Base-by-base conservation (phyloP, 2,113 vertebrate genomes). In the Oostethus manadensis region DNA sequence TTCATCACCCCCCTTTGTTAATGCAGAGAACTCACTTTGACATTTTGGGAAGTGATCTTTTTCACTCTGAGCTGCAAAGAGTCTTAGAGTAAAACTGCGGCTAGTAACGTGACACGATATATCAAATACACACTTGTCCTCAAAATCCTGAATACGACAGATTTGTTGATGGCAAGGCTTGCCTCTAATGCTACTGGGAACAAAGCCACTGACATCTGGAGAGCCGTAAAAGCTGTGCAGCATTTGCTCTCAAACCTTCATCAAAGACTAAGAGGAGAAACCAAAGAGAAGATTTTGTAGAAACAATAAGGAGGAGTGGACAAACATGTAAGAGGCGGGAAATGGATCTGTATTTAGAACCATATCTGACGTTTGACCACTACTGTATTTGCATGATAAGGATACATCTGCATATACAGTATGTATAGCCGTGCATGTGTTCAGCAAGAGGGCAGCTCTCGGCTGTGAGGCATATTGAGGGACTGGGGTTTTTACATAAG, bases 401-500 rank as follows among this genome's bases (percentile, higher is more conserved):
- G 10, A 48, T 62, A 26, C 46, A 64, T 38, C 45, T 3, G 16
- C 6, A 20, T 2, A 35, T 4, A 17, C 20, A 56, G 35, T 20
- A 43, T 35, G 33, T 62, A 40, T 2, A 20, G 22, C 55, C 21
- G 42, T 40, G 40, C 13, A 29, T 43, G 40, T 54, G 38, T 47
- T 47, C 22, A 51, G 65, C 62, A 65, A 0, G 26, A 58, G 49
- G 59, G 64, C 43, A 60, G 70, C 59, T 63, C 43, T 68, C 66
- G 54, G 60, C 61, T 54, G 23, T 42, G 45, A 26, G 42, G 23
- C 35, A 50, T 74, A 65, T 29, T 71, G 74, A 69, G 56, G 61
- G 51, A 66, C 61, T 66, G 51, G 66, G 70, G 70, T 70, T 83
- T 88, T 87, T 87, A 84, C 68, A 84, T 88, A 87, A 84, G 84